These are phyloP conservation scores for Sciurus carolinensis DNA, from an alignment of 2,797 vertebrate species.

Conservation along the genomic window DNA sequence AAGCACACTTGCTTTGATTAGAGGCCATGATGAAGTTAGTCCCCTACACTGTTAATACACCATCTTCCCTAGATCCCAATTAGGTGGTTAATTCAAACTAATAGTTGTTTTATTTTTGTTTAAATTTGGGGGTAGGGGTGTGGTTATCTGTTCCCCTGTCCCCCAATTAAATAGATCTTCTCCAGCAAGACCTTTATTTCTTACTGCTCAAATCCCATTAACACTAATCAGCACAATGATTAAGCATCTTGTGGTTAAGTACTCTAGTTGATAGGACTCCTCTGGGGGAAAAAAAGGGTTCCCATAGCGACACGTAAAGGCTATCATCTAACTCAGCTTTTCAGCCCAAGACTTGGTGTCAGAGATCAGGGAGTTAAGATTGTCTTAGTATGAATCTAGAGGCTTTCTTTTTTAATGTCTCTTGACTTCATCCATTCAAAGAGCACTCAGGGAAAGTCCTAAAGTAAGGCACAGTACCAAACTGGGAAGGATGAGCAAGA, in stretches of 20 bases:
- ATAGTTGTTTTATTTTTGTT: constrained; percentile 71
- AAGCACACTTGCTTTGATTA: neutral
- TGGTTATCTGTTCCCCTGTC: neutral
- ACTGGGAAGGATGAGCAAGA: neutral
- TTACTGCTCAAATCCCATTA: constrained; percentile 71
- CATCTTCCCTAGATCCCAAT: constrained; percentile 21
- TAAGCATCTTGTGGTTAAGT: constrained; percentile 70
- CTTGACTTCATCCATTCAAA: constrained; percentile 76
- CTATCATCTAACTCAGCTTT: constrained; percentile 71
- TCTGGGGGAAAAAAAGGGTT: constrained; percentile 52
- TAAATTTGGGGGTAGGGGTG: neutral
- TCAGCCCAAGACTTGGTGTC: constrained; percentile 27
- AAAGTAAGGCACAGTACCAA: constrained; percentile 40
- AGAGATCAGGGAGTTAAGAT: constrained; percentile 57
- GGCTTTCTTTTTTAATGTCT: constrained; percentile 70
- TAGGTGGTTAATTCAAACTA: constrained; percentile 67
- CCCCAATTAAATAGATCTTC: neutral
- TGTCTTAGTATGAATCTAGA: constrained; percentile 68
- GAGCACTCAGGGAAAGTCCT: constrained; percentile 34
- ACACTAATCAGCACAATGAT: constrained; percentile 75
- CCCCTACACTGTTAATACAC: constrained; percentile 45
- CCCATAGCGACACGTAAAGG: constrained; percentile 76
- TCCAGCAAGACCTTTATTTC: constrained; percentile 54
- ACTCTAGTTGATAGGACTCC: constrained; percentile 68
- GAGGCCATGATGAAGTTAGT: constrained; percentile 40